phyloP scores from a whole-genome alignment of 2,888 invertebrate genomes.

The Lagria hirta region DNA sequence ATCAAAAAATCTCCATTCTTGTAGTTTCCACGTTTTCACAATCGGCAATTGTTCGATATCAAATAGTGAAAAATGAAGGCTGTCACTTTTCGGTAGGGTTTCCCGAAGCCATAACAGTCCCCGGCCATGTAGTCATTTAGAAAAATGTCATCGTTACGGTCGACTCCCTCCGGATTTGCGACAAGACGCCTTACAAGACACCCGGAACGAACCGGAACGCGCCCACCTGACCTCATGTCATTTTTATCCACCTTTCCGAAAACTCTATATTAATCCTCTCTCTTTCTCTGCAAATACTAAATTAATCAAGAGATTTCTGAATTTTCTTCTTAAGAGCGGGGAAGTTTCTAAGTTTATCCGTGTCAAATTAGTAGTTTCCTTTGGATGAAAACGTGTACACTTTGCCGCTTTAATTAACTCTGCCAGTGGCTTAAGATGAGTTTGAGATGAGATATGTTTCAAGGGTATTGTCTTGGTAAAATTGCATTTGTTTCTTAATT shows the following conservation, averaged over 20 bases:
- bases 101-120: conserved; percentile 10
- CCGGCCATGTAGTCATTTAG: conserved; percentile 26
- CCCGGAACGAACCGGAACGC: conserved; percentile 19
- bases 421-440: no score
- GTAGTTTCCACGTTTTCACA: no score
- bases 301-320: conserved; percentile 16
- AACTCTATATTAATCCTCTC: conserved; percentile 13
- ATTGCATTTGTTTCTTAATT: no score
- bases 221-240: conserved; percentile 10
- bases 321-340: no score
- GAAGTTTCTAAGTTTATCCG: background rate
- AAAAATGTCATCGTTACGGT: conserved; percentile 27
- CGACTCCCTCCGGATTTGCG: conserved; percentile 14
- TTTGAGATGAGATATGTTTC: no score
- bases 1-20: no score
- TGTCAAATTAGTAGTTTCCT: no score
- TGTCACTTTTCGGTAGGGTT: conserved; percentile 29
- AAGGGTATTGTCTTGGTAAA: no score
- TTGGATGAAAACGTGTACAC: no score
- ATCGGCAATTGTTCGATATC: no score
- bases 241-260: conserved; percentile 10
- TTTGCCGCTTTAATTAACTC: no score
- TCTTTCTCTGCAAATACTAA: conserved; percentile 2
- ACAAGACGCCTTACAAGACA: conserved; percentile 14
- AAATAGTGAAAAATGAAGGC: conserved; percentile 49